Percentiles rank a stretch among this genome's conserved stretches.
phyloP scores from a whole-genome alignment of 2,797 vertebrate species.

The Sebastes hubbsi region DNA sequence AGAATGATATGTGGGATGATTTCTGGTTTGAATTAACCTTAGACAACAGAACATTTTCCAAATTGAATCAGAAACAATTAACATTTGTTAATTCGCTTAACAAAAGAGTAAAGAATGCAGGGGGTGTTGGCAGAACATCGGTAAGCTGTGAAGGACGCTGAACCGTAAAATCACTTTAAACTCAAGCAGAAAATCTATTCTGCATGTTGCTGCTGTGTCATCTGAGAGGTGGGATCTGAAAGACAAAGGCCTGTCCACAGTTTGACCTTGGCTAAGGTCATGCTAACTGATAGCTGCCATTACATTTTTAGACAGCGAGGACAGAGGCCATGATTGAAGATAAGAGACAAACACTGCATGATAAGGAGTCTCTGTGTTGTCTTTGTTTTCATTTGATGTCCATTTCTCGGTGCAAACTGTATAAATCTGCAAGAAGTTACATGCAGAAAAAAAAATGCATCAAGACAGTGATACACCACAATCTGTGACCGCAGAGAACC shows the following conservation, averaged over 20 bases:
- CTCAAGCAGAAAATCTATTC: neutral
- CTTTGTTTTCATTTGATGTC: neutral
- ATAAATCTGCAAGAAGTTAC: neutral
- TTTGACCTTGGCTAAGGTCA: conserved; percentile 47
- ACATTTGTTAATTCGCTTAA: neutral
- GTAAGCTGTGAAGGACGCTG: neutral
- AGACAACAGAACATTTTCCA: neutral
- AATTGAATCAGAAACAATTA: neutral
- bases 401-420: neutral
- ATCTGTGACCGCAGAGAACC: too few relatives aligned
- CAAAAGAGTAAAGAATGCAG: neutral
- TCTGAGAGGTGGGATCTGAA: neutral
- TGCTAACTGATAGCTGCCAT: neutral
- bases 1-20: neutral
- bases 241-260: neutral
- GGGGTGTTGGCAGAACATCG: neutral
- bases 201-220: neutral
- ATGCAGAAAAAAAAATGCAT: neutral
- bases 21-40: neutral
- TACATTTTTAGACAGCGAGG: neutral
- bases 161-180: neutral
- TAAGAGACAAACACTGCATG: neutral
- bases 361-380: neutral
- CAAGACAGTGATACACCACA: neutral
- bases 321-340: conserved; percentile 5